phyloP scores from a whole-genome alignment of 2,113 vertebrate species.

The Lampris megalopsis region DNA sequence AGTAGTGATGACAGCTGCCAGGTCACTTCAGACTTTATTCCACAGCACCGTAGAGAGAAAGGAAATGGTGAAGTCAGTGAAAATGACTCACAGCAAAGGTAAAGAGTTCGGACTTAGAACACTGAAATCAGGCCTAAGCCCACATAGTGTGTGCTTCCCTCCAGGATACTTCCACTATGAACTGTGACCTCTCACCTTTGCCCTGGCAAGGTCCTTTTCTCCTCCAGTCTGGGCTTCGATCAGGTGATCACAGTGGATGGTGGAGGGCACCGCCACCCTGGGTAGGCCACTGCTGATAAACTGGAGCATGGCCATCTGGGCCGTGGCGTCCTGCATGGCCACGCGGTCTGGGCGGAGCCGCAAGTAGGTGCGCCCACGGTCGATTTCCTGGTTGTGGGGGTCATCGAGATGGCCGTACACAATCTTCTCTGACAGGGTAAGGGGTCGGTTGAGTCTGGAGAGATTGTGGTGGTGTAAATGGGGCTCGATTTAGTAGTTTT shows the following conservation, averaged over 20 bases:
- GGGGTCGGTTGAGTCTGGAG: conserved; percentile 89
- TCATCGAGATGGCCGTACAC: conserved; percentile 96
- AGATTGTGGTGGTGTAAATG: not conserved
- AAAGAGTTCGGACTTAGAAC: no score
- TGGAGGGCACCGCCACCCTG: conserved; percentile 94
- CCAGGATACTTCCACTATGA: no score
- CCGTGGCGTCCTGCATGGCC: conserved; percentile 98
- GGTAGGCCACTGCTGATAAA: conserved; percentile 98
- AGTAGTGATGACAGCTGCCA: no score
- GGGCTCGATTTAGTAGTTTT: not conserved
- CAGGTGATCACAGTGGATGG: conserved; percentile 98
- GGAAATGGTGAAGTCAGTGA: no score
- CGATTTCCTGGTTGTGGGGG: conserved; percentile 90
- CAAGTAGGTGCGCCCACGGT: conserved; percentile 93
- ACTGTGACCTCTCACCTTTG: conserved; percentile 84
- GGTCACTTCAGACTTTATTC: no score
- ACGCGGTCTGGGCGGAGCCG: conserved; percentile 93
- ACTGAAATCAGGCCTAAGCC: no score
- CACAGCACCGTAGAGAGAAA: no score
- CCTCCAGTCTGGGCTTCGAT: conserved; percentile 95
- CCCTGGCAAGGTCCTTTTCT: conserved; percentile 88
- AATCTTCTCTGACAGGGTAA: conserved; percentile 97
- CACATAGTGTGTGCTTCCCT: no score
- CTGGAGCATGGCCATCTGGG: conserved; percentile 99
- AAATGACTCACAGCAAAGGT: no score